These are phyloP conservation scores for Atopsyche davidsoni DNA, from an alignment of 1,140 invertebrate genomes.

Conservation along the genomic window DNA sequence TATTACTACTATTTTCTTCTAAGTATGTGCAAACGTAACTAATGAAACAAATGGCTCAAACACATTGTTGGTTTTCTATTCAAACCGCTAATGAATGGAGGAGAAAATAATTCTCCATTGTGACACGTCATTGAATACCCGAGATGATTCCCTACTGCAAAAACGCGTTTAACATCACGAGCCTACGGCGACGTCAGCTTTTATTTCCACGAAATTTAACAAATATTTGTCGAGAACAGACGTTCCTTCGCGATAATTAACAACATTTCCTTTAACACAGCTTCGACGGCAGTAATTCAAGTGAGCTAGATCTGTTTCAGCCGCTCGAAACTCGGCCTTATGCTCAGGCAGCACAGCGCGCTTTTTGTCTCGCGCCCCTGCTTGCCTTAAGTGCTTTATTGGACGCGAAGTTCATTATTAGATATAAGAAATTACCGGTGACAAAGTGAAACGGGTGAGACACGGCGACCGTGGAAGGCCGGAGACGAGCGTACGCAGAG, in stretches of 20 bases:
- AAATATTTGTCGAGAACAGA: conserved; percentile 7
- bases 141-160: too few relatives aligned
- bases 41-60: too few relatives aligned
- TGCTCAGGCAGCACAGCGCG: background rate
- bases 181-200: too few relatives aligned
- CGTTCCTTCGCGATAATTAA: conserved; percentile 22
- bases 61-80: too few relatives aligned
- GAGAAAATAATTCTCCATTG: too few relatives aligned
- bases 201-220: conserved; percentile 7
- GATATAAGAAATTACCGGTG: conserved; percentile 26
- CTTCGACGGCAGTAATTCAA: conserved; percentile 17
- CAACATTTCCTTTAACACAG: conserved; percentile 23
- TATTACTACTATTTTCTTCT: too few relatives aligned
- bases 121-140: too few relatives aligned
- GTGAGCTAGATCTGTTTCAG: background rate
- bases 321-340: background rate
- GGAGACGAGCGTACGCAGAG: conserved; percentile 1
- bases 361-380: background rate
- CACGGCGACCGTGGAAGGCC: conserved; percentile 7
- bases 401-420: conserved; percentile 21
- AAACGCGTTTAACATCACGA: too few relatives aligned
- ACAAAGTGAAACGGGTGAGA: conserved; percentile 25
- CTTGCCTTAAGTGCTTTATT: conserved; percentile 13
- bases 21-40: too few relatives aligned
- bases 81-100: too few relatives aligned